phyloP scores from a whole-genome alignment of 2,888 invertebrate species.

The Platycheirus rosarum region DNA sequence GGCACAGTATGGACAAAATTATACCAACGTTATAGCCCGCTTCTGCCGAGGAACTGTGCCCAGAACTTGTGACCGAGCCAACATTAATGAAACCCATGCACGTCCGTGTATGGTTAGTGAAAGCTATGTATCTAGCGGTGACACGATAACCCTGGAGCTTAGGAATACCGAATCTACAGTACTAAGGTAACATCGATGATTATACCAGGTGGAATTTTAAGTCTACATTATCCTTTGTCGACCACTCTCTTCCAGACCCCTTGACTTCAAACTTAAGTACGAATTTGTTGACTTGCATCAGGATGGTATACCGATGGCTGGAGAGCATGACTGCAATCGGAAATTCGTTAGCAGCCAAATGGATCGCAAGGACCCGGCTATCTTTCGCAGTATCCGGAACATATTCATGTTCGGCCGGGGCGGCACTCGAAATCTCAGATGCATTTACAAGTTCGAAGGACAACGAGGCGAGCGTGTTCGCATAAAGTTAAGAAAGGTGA shows the following conservation, averaged over 20 bases:
- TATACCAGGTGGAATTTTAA: background rate
- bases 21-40: slow-evolving; percentile 89
- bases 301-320: slow-evolving; percentile 91
- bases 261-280: slow-evolving; percentile 92
- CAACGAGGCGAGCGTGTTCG: slow-evolving; percentile 91
- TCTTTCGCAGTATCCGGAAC: slow-evolving; percentile 91
- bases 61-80: slow-evolving; percentile 91
- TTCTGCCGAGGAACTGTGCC: slow-evolving; percentile 93
- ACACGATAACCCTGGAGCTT: slow-evolving; percentile 91
- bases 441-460: slow-evolving; percentile 94
- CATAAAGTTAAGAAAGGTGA: slow-evolving; percentile 88
- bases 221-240: no score
- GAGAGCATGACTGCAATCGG: slow-evolving; percentile 87
- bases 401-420: slow-evolving; percentile 94
- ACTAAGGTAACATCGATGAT: slow-evolving; percentile 85
- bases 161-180: slow-evolving; percentile 92
- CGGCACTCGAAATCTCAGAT: slow-evolving; percentile 92
- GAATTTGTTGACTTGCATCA: slow-evolving; percentile 94
- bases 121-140: slow-evolving; percentile 92
- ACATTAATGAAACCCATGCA: slow-evolving; percentile 85
- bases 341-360: slow-evolving; percentile 87
- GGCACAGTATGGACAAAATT: slow-evolving; percentile 86
- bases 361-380: slow-evolving; percentile 86
- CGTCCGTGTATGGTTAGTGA: slow-evolving; percentile 91
- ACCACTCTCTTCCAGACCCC: slow-evolving; percentile 86